Percentiles rank a stretch among this genome's conserved stretches.
phyloP scores from a whole-genome alignment of 1,140 invertebrate genomes.

The Bombus fervidus region DNA sequence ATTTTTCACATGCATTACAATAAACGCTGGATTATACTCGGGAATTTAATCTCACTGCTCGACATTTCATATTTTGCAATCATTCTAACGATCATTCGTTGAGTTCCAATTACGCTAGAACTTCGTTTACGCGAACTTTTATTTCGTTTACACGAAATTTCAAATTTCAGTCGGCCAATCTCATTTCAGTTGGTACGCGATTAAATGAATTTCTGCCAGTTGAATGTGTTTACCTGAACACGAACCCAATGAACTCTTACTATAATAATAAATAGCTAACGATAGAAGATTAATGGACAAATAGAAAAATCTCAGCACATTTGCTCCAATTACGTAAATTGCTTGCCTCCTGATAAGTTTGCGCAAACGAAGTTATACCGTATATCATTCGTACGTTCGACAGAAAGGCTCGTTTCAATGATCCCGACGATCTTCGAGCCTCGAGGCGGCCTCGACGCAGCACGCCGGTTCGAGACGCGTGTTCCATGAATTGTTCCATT shows the following conservation, averaged over 20 bases:
- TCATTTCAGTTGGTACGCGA: no score
- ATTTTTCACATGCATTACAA: neutral
- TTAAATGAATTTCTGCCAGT: neutral
- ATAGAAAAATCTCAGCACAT: neutral
- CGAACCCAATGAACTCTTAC: no score
- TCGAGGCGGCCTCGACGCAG: neutral
- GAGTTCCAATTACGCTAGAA: neutral
- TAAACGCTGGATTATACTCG: neutral
- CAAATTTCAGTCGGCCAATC: neutral
- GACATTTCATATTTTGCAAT: neutral
- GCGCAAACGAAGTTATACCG: no score
- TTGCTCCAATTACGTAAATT: no score
- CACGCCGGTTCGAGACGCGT: no score
- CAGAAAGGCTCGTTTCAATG: neutral
- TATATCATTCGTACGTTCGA: no score
- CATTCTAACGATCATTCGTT: neutral
- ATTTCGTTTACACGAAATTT: neutral
- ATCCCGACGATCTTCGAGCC: neutral
- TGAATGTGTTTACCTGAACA: neutral
- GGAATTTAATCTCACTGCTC: neutral
- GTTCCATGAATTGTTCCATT: neutral
- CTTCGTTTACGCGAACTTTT: no score
- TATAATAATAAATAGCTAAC: no score
- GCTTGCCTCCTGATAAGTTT: no score
- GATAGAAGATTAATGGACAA: neutral